These are phyloP conservation scores for Luperina nickerlii DNA, from an alignment of 2,888 invertebrate genomes.

Conservation along the genomic window DNA sequence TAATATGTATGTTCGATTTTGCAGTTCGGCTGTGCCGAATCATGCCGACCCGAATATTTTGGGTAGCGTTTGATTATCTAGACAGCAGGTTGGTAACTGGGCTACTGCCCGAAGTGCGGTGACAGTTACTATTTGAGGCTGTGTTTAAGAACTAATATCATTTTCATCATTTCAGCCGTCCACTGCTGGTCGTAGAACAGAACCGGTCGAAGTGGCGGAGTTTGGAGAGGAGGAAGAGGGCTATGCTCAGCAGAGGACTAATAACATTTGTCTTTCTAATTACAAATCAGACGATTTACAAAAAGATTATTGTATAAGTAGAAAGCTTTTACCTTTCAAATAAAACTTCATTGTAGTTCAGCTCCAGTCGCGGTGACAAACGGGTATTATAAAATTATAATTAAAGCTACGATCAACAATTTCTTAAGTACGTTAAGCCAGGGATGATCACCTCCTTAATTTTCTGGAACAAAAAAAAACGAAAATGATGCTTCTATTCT, in stretches of 20 bases:
- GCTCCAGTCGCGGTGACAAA: conserved; percentile 7
- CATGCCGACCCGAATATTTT: neutral
- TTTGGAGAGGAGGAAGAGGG: too few species aligned
- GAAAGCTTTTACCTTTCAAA: neutral
- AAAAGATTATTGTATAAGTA: conserved; percentile 10
- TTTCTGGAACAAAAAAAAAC: conserved; percentile 77
- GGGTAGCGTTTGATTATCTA: neutral
- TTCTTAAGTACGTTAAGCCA: conserved; percentile 7
- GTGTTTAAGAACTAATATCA: neutral
- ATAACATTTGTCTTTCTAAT: neutral
- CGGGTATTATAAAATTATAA: conserved; percentile 31
- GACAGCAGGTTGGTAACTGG: neutral
- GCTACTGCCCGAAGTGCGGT: neutral
- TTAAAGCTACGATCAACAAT: conserved; percentile 46
- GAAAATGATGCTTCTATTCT: neutral
- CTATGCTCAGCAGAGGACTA: neutral
- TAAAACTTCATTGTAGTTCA: neutral
- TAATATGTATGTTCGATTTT: neutral
- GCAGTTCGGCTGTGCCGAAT: too few species aligned
- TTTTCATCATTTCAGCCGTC: neutral
- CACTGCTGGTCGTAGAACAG: neutral
- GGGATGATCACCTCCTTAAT: conserved; percentile 79
- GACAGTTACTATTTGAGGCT: neutral
- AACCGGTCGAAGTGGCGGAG: neutral
- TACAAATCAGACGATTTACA: neutral